phyloP scores from a whole-genome alignment of 2,888 invertebrate genomes.

The Lasioglossum zephyrum region DNA sequence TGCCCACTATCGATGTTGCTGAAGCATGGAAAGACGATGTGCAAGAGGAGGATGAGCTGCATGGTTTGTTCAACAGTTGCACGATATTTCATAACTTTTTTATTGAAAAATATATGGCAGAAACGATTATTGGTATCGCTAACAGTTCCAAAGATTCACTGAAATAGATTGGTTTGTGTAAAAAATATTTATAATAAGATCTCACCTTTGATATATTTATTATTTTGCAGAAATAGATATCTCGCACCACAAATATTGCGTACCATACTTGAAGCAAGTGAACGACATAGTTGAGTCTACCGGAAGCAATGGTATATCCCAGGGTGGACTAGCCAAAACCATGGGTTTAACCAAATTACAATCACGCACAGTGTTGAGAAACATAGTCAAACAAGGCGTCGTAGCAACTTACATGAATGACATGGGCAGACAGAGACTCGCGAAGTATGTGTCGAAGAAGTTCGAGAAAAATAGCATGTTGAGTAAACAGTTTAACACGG shows the following conservation, averaged over 20 bases:
- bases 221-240: slow-evolving; percentile 73
- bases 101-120: no score
- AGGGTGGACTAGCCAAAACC: slow-evolving; percentile 80
- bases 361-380: slow-evolving; percentile 85
- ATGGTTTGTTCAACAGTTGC: slow-evolving; percentile 64
- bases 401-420: slow-evolving; percentile 86
- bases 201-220: slow-evolving; percentile 11
- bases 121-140: no score
- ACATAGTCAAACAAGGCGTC: slow-evolving; percentile 83
- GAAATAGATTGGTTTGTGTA: background rate
- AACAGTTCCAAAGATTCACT: background rate
- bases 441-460: slow-evolving; percentile 83
- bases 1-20: slow-evolving; percentile 86
- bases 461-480: slow-evolving; percentile 78
- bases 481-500: slow-evolving; percentile 78
- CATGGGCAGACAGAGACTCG: slow-evolving; percentile 86
- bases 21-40: slow-evolving; percentile 85
- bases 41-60: slow-evolving; percentile 83
- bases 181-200: background rate
- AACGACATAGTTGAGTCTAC: slow-evolving; percentile 85
- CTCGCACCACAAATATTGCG: slow-evolving; percentile 74
- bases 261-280: slow-evolving; percentile 85
- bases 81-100: no score
- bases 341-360: slow-evolving; percentile 84
- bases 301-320: slow-evolving; percentile 86